A percentile compares a stretch with the other conserved stretches of the same genome.
Conservation (phyloP, 2,888 invertebrate genomes). For the Papilio demoleus region DNA sequence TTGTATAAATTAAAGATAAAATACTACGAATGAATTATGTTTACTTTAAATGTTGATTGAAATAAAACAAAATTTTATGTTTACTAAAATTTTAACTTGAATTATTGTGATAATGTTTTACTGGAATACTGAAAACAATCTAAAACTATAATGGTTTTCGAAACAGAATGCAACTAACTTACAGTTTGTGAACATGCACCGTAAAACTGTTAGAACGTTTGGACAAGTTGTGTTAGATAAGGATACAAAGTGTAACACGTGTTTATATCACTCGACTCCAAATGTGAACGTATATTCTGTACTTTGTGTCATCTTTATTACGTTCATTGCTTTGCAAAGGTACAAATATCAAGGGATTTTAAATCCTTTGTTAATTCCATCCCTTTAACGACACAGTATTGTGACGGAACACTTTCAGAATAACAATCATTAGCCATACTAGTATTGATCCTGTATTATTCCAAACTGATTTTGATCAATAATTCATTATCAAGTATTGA, state of each 20-base stretch:
- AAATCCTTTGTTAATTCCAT: slow-evolving; percentile 30
- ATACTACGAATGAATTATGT: not conserved
- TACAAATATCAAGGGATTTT: slow-evolving; percentile 12
- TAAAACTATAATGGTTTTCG: not conserved
- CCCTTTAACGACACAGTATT: slow-evolving; percentile 26
- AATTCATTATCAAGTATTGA: slow-evolving; percentile 26
- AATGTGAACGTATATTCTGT: slow-evolving; percentile 4
- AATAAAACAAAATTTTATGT: not conserved
- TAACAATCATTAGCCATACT: slow-evolving; percentile 23
- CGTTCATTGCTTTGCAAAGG: not conserved
- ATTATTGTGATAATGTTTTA: not conserved
- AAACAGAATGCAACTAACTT: not conserved
- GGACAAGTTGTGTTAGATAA: slow-evolving; percentile 18
- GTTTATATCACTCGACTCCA: slow-evolving; percentile 6
- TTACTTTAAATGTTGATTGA: not conserved
- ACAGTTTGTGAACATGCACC: not conserved
- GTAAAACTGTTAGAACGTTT: slow-evolving; percentile 6
- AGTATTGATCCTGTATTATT: not conserved
- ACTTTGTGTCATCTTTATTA: slow-evolving; percentile 8
- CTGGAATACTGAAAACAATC: not conserved
- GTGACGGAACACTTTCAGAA: slow-evolving; percentile 26
- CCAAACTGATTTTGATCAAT: slow-evolving; percentile 17
- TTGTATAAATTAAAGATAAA: slow-evolving; percentile 3
- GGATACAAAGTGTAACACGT: slow-evolving; percentile 4
- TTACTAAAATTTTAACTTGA: not conserved